phyloP scores from a whole-genome alignment of 30 jellyfish, hydroid and myxozoan genomes.

The Cassiopea andromeda region DNA sequence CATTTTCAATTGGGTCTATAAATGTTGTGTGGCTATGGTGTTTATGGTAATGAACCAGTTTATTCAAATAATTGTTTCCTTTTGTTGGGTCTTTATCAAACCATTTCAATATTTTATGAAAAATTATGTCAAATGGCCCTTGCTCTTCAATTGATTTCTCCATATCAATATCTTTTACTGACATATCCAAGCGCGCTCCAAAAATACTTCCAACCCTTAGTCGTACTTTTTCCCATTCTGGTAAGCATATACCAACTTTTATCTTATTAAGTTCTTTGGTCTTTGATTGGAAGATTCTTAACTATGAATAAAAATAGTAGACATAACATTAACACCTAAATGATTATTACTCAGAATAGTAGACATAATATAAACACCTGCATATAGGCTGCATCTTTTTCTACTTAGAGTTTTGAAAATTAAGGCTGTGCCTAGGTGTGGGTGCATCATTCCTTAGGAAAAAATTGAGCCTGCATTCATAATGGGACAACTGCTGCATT shows the following conservation, averaged over 20 bases:
- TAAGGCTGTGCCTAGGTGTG: too few relatives aligned
- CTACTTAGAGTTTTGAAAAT: too few relatives aligned
- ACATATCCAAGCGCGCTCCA: conserved; percentile 66
- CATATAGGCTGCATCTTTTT: too few relatives aligned
- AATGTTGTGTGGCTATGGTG: conserved; percentile 27
- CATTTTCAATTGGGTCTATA: conserved; percentile 87
- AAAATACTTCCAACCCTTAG: conserved; percentile 47
- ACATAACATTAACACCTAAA: too few relatives aligned
- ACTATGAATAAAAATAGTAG: background rate
- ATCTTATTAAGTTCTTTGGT: background rate
- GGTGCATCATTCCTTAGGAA: too few relatives aligned
- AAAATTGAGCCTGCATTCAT: too few relatives aligned
- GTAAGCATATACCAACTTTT: conserved; percentile 87
- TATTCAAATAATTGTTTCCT: conserved; percentile 71
- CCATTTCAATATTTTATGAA: conserved; percentile 94
- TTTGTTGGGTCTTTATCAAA: conserved; percentile 66
- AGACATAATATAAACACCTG: too few relatives aligned
- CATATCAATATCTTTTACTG: conserved; percentile 84
- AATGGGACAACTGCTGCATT: too few relatives aligned
- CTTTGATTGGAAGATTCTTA: background rate
- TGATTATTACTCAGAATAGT: too few relatives aligned
- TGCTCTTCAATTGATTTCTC: conserved; percentile 85
- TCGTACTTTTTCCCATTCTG: conserved; percentile 76
- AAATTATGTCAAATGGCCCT: conserved; percentile 95
- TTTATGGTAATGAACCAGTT: conserved; percentile 56